Evolutionary conservation across 2,797 vertebrate species (phyloP), one percentile per base, ranked within the genome.

Genomic region (Eidolon dupreanum): DNA sequence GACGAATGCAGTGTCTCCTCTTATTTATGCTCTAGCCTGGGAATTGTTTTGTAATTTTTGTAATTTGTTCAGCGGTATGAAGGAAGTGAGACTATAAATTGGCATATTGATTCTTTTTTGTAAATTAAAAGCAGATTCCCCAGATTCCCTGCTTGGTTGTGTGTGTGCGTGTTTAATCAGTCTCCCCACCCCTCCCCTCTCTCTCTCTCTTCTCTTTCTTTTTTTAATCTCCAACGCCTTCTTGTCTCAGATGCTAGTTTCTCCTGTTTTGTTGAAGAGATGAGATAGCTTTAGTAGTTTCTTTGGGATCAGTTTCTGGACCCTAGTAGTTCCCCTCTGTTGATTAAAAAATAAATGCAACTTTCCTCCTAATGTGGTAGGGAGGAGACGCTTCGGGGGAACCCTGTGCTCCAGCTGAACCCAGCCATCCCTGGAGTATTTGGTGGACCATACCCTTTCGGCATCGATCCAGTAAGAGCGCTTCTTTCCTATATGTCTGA

Each of bases 391-490:
- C 99, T 99, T 46, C 53, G 94, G 20, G 98, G 65, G 0, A 99
- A 98, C 41, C 97, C 84, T 2, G 90, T 99, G 82, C 98, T 99
- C 87, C 99, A 99, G 98, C 94, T 99, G 98, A 98, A 99, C 97
- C 99, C 99, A 13, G 97, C 98, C 0, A 9, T 99, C 43, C 96
- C 96, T 0, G 99, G 99, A 22, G 99, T 99, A 51, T 99, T 99
- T 13, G 98, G 93, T 19, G 99, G 99, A 46, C 99, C 99, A 0
- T 99, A 99, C 96, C 99, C 99, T 0, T 99, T 99, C 61, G 99
- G 99, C 98, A 99, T 99, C 22, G 99, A 99, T 98, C 99, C 99
- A 51, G 99, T 99, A 98, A 99, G 97, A 97, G 73, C 51, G 55
- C 28, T 33, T 96, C 53, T 84, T 97, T 93, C 61, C 70, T 92